Evolutionary conservation across 2,797 vertebrate genomes (phyloP).

Genomic region (Tokudaia tokunoshimensis): DNA sequence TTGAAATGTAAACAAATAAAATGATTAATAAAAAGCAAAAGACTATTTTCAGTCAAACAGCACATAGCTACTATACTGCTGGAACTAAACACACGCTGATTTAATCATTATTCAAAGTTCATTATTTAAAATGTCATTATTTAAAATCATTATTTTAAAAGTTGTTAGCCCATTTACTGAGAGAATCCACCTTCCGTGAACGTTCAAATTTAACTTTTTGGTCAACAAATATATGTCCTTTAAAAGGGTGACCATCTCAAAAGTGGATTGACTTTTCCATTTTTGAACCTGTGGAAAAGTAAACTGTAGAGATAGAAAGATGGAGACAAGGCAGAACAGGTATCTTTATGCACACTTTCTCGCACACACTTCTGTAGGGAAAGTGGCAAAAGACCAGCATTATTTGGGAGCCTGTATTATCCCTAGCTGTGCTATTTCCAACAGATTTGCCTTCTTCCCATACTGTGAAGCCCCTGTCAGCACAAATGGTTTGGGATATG

Average conservation of each 20-base stretch:
- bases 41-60: not conserved
- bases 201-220: not conserved
- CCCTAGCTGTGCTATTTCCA: not conserved
- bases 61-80: not conserved
- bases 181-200: not conserved
- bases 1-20: not conserved
- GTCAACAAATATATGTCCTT: not conserved
- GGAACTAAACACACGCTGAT: not conserved
- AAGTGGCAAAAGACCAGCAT: not conserved
- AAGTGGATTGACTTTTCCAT: not conserved
- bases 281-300: conserved; percentile 11
- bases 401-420: not conserved
- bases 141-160: not conserved
- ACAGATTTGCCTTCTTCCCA: not conserved
- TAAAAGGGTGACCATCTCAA: not conserved
- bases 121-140: no score
- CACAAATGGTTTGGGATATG: not conserved
- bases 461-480: not conserved
- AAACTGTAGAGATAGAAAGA: not conserved
- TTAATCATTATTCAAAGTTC: not conserved
- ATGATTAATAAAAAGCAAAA: not conserved
- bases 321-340: not conserved
- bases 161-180: not conserved
- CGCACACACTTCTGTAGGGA: not conserved
- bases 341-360: not conserved